Base-by-base conservation (phyloP, 2,888 invertebrate genomes). In the Leucania comma region DNA sequence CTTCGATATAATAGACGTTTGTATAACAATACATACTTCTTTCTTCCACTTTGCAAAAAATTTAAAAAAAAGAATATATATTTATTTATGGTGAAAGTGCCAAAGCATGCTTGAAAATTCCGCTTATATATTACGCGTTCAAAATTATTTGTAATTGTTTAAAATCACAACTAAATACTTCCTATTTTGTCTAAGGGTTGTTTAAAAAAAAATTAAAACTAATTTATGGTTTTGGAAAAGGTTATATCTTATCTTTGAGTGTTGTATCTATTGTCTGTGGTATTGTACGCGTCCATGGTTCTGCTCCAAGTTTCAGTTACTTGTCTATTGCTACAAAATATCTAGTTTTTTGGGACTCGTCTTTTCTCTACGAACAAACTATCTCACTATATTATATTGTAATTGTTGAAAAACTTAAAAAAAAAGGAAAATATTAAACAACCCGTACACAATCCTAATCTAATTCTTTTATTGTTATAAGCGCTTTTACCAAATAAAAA, bases 401-500 rank as follows among this genome's bases (percentile, higher is more conserved):
- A 42, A 54, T 32, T 24, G n/a, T 46, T 70, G 14, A 42, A 17
- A 17, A 24, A 48, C 22, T 20, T 24, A 14, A 61, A 56, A 66
- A 68, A 73, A 76, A 56, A 4, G 1, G 38, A 68, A 53, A 48
- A 46, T 32, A 46, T 61, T 75, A 73, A 78, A 78, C 80, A 78
- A 77, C 84, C 82, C 68, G 59, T 72, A 64, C 61, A 78, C 75
- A 72, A 75, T 62, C 42, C 10, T 50, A 53, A 56, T 65, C 42
- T 75, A 70, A 68, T 83, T 68, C 67, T 76, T 86, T 87, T 80
- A 78, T 88, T 83, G 75, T 86, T 82, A 62, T 89, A 90, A 93
- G 90, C 92, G 94, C 93, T 94, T 94, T 93, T 93, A 94, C 95
- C 95, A 95, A 95, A 95, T 94, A 94, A 91, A 86, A 75, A 72